These are phyloP conservation scores for Melanotaenia nigrans DNA, from an alignment of 2,797 vertebrate genomes.

Conservation along the genomic window DNA sequence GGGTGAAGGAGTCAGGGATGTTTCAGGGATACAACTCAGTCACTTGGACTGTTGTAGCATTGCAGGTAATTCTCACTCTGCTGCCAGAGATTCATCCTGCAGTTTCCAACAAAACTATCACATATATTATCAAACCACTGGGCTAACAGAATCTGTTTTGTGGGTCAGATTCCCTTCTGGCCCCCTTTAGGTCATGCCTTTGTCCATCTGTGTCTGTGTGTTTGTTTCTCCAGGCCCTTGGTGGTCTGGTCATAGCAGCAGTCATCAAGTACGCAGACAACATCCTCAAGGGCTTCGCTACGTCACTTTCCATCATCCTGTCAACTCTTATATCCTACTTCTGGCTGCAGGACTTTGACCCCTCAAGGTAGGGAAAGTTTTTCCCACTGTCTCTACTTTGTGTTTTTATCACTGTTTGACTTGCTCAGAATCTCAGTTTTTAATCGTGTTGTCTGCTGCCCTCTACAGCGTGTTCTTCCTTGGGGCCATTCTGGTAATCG, in stretches of 20 bases:
- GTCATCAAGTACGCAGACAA: constrained; percentile 99
- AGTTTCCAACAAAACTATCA: background rate
- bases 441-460: constrained; percentile 46
- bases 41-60: constrained; percentile 93
- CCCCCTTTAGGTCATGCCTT: constrained; percentile 50
- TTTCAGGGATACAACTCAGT: constrained; percentile 96
- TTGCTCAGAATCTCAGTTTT: constrained; percentile 17
- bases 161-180: constrained; percentile 25
- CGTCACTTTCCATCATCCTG: constrained; percentile 97
- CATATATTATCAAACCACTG: constrained; percentile 2
- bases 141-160: constrained; percentile 7
- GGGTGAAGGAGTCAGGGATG: constrained; percentile 91
- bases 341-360: constrained; percentile 97
- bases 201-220: constrained; percentile 69
- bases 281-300: constrained; percentile 98
- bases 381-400: background rate
- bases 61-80: constrained; percentile 86
- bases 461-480: constrained; percentile 91
- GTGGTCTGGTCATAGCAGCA: constrained; percentile 96
- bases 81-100: background rate
- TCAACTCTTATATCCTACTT: constrained; percentile 98
- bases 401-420: constrained; percentile 13
- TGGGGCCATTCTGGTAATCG: constrained; percentile 93
- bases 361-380: constrained; percentile 86
- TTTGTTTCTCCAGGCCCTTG: constrained; percentile 88